A percentile compares a stretch with the other conserved stretches of the same genome.
phyloP scores from a whole-genome alignment of 92 coral and sea anemone genomes.

The Plumapathes pennacea region DNA sequence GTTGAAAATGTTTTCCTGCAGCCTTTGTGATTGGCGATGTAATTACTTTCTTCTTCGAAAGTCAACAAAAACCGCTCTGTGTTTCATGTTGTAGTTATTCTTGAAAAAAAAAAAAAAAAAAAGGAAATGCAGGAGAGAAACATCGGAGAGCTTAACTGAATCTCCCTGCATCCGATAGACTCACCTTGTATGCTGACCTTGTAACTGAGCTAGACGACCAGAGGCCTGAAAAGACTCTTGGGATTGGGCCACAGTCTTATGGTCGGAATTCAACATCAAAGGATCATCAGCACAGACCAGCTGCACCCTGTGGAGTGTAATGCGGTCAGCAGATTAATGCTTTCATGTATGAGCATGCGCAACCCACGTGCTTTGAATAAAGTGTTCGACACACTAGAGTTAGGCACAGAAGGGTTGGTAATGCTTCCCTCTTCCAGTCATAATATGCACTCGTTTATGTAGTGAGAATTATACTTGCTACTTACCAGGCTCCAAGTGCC shows the following conservation, averaged over 20 bases:
- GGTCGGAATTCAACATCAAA: slow-evolving; percentile 80
- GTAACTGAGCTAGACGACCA: slow-evolving; percentile 86
- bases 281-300: slow-evolving; percentile 89
- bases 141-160: neutral
- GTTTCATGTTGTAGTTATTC: too few species aligned
- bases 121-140: neutral
- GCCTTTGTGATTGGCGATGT: too few species aligned
- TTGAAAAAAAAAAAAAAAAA: too few species aligned
- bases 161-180: neutral
- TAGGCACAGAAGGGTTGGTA: neutral
- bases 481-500: slow-evolving; percentile 86
- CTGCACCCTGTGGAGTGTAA: slow-evolving; percentile 90
- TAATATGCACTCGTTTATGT: neutral
- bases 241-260: slow-evolving; percentile 70
- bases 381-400: too few species aligned
- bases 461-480: slow-evolving; percentile 1
- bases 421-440: neutral
- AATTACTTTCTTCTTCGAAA: too few species aligned
- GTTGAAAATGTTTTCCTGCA: too few species aligned
- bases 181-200: slow-evolving; percentile 87
- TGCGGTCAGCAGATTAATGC: too few species aligned
- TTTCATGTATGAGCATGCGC: too few species aligned
- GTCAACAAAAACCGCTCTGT: too few species aligned
- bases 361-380: too few species aligned
- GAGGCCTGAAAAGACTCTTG: slow-evolving; percentile 85